These are phyloP conservation scores for Gymnorhina tibicen DNA, from an alignment of 2,113 vertebrate genomes.

Conservation along the genomic window DNA sequence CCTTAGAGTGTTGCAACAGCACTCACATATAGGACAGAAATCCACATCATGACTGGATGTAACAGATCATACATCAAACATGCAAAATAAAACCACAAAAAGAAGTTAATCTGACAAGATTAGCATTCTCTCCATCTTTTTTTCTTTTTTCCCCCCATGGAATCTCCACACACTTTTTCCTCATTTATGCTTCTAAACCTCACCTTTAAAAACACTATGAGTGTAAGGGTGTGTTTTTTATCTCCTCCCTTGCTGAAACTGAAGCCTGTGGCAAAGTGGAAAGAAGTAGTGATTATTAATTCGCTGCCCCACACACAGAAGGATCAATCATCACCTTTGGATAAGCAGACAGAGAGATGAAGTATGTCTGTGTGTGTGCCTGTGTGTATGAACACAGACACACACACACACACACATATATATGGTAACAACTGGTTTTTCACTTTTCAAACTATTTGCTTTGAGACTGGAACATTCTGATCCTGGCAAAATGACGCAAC, in stretches of 20 bases:
- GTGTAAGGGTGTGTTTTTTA: neutral
- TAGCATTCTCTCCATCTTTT: neutral
- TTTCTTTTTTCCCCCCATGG: rapidly evolving
- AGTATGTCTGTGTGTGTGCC: rapidly evolving
- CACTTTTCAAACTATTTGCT: constrained; percentile 36
- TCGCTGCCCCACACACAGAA: neutral
- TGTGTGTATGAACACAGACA: neutral
- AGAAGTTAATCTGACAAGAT: neutral
- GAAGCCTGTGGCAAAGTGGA: neutral
- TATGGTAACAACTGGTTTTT: constrained; percentile 18
- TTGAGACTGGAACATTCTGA: constrained; percentile 55
- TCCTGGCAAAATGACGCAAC: constrained; percentile 47
- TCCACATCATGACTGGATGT: neutral
- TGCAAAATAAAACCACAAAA: neutral
- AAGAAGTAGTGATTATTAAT: neutral
- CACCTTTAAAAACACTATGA: neutral
- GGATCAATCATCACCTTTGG: neutral
- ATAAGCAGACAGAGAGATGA: neutral
- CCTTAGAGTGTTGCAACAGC: neutral
- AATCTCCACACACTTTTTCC: neutral
- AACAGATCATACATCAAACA: neutral
- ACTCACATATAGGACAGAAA: neutral
- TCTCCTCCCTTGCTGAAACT: neutral
- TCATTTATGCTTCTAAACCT: neutral
- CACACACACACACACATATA: neutral